phyloP scores from a whole-genome alignment of 2,888 invertebrate genomes.

The Brachyptera putata region DNA sequence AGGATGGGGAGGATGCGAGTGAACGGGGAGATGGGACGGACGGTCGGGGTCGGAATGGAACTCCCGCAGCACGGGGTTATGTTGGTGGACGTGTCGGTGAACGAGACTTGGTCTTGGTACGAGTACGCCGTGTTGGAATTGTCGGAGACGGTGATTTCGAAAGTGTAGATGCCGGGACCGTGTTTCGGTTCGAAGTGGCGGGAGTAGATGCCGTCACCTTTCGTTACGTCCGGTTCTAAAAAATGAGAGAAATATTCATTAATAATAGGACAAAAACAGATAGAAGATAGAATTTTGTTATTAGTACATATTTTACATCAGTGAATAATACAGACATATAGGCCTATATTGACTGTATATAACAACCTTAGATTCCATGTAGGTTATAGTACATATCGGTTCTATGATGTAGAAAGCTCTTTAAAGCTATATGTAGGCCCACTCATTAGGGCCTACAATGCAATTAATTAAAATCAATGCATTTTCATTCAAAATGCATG shows the following conservation, averaged over 20 bases:
- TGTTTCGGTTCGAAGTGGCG: conserved; percentile 49
- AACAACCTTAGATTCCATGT: no score
- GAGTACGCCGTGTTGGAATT: conserved; percentile 54
- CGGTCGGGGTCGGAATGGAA: conserved; percentile 46
- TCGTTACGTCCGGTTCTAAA: conserved; percentile 58
- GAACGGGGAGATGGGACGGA: conserved; percentile 50
- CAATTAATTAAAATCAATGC: no score
- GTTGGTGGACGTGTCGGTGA: background rate
- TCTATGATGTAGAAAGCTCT: no score
- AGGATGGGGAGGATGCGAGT: conserved; percentile 50
- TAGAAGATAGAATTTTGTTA: no score
- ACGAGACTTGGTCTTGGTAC: conserved; percentile 41
- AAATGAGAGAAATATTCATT: conserved; percentile 3
- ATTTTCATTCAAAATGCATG: no score
- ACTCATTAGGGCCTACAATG: no score
- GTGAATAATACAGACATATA: no score
- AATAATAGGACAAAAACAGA: background rate
- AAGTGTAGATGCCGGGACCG: conserved; percentile 48
- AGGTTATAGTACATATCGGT: no score
- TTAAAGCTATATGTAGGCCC: no score
- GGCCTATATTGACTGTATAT: no score
- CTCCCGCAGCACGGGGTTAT: conserved; percentile 53
- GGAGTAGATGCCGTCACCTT: conserved; percentile 62
- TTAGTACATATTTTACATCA: no score
- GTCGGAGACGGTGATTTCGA: conserved; percentile 50